Conservation (phyloP, 2,888 invertebrate genomes). For the Stictocephala bisonia region DNA sequence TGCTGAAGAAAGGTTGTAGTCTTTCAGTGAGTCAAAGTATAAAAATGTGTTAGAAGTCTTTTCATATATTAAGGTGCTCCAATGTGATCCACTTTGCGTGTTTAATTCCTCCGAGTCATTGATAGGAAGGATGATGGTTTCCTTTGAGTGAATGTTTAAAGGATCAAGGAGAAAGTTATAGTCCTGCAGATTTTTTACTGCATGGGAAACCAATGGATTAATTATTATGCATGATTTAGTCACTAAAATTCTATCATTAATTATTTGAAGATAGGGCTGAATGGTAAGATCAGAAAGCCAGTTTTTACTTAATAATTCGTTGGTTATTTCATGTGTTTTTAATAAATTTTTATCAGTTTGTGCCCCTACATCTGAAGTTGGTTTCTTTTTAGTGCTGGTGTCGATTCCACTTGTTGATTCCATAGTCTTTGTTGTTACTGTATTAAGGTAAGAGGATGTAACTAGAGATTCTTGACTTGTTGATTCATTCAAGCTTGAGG, state of each 20-base stretch:
- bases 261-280: not conserved
- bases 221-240: not conserved
- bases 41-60: not conserved
- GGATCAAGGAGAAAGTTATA: conserved; percentile 1
- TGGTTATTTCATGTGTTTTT: not conserved
- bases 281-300: not conserved
- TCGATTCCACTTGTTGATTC: no score
- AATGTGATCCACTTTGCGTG: conserved; percentile 6
- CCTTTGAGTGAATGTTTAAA: not conserved
- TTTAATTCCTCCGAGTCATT: conserved; percentile 1
- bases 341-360: not conserved
- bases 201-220: not conserved
- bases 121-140: not conserved
- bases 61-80: conserved; percentile 10
- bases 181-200: conserved; percentile 3
- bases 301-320: conserved; percentile 1
- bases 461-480: no score
- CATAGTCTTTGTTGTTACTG: no score
- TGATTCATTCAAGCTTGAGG: no score
- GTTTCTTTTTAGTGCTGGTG: not conserved
- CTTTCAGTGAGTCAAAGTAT: not conserved
- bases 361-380: not conserved
- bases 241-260: not conserved
- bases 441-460: no score
- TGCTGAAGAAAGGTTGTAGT: not conserved